Percentiles rank a stretch among this genome's conserved stretches.
phyloP scores from a whole-genome alignment of 1,140 invertebrate genomes.

The Drosophila parabipectinata region DNA sequence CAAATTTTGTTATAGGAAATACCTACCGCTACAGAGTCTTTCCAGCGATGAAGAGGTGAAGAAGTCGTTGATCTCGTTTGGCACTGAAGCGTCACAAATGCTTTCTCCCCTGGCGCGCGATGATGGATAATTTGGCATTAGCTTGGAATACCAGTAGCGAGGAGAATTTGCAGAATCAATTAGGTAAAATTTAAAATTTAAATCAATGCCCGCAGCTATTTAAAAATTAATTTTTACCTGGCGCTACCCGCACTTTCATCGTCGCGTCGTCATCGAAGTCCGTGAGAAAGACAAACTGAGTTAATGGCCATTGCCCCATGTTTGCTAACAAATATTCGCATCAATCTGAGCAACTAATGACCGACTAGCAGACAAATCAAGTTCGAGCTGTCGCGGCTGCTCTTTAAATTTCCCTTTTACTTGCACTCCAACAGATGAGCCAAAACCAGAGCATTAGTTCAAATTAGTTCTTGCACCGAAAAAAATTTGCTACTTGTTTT shows the following conservation, averaged over 20 bases:
- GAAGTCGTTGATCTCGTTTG: slow-evolving; percentile 5
- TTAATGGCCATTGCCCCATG: slow-evolving; percentile 19
- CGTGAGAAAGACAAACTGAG: slow-evolving; percentile 68
- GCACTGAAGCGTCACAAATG: slow-evolving; percentile 37
- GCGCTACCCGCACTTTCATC: slow-evolving; percentile 46
- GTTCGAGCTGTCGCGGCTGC: slow-evolving; percentile 16
- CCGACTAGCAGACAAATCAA: slow-evolving; percentile 42
- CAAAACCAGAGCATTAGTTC: slow-evolving; percentile 61
- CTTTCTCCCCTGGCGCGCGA: slow-evolving; percentile 57
- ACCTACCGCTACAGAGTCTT: slow-evolving; percentile 4
- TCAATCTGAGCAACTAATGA: slow-evolving; percentile 39
- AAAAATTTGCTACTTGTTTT: neutral
- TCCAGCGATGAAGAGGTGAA: neutral
- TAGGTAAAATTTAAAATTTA: slow-evolving; percentile 57
- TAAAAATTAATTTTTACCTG: slow-evolving; percentile 22
- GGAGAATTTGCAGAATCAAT: slow-evolving; percentile 42
- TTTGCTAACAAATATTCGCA: slow-evolving; percentile 52
- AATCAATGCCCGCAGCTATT: slow-evolving; percentile 58
- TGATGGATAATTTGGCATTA: slow-evolving; percentile 56
- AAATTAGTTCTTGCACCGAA: slow-evolving; percentile 39
- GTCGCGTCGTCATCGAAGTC: neutral
- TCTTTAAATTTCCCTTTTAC: slow-evolving; percentile 60
- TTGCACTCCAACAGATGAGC: slow-evolving; percentile 34
- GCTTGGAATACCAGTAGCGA: slow-evolving; percentile 65
- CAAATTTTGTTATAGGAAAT: neutral